A percentile compares a stretch with the other conserved stretches of the same genome.
Evolutionary conservation across 2,888 invertebrate genomes (phyloP).

Genomic region (Cosmia pyralina): DNA sequence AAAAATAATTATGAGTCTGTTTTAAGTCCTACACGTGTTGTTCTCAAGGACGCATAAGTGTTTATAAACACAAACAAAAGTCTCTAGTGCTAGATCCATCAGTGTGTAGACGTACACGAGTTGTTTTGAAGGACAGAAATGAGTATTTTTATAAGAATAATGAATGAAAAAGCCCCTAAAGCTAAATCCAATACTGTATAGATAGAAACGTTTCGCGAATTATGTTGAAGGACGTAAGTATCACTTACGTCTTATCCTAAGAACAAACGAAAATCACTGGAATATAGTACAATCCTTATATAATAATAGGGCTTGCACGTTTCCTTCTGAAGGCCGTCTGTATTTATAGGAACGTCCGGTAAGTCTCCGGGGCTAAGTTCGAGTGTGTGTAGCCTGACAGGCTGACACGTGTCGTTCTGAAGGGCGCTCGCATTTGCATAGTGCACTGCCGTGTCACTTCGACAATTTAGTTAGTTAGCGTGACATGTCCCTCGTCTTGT

Average conservation of each 20-base stretch:
- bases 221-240: not conserved
- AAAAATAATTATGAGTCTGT: too few species aligned
- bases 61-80: not conserved
- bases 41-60: not conserved
- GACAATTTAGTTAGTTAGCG: constrained; percentile 16
- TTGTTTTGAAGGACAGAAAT: not conserved
- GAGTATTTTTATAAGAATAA: not conserved
- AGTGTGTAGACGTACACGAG: too few species aligned
- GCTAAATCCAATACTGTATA: not conserved
- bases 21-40: not conserved
- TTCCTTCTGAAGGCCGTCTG: not conserved
- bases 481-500: not conserved
- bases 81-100: not conserved
- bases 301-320: not conserved
- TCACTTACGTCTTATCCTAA: too few species aligned
- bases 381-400: not conserved
- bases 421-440: constrained; percentile 34
- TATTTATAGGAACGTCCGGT: not conserved
- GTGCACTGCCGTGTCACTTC: constrained; percentile 33
- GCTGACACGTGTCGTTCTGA: not conserved
- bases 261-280: not conserved
- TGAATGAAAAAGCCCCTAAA: not conserved
- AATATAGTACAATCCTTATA: not conserved
- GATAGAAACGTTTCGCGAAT: not conserved
- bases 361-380: constrained; percentile 1